These are phyloP conservation scores for Tetramorium alpestre DNA, from an alignment of 1,140 invertebrate genomes.

Conservation along the genomic window DNA sequence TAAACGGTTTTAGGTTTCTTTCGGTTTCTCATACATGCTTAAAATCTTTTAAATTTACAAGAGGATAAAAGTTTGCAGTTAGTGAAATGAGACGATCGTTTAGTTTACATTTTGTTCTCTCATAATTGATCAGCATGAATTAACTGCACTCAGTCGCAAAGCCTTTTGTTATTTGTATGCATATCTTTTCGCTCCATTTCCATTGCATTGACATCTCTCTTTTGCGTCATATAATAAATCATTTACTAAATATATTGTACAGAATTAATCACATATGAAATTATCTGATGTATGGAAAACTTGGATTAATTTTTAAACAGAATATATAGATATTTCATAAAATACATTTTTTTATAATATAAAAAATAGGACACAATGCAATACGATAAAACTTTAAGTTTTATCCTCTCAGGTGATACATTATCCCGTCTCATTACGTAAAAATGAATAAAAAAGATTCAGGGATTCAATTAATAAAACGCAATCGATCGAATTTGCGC, in stretches of 20 bases:
- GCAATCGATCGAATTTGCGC: conserved; percentile 8
- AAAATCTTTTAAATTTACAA: background rate
- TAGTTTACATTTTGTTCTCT: no score
- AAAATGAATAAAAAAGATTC: background rate
- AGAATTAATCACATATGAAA: background rate
- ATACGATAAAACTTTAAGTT: conserved; percentile 1
- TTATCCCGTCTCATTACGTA: background rate
- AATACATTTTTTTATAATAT: background rate
- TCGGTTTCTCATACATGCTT: background rate
- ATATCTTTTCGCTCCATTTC: no score
- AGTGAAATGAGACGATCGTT: background rate
- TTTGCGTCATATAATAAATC: background rate
- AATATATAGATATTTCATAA: background rate
- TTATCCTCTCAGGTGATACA: conserved; percentile 20
- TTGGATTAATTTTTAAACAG: background rate
- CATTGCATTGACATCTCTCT: no score
- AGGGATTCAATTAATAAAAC: conserved; percentile 40
- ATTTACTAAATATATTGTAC: background rate
- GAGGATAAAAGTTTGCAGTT: background rate
- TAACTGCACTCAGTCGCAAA: no score
- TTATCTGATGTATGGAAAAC: background rate
- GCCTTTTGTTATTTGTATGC: no score
- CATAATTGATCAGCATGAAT: no score
- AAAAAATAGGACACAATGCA: background rate
- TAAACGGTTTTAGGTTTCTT: background rate